Percentiles rank a stretch among this genome's conserved stretches.
These are phyloP conservation scores for Drosophila cardini DNA, from an alignment of 1,140 invertebrate genomes.

Conservation along the genomic window DNA sequence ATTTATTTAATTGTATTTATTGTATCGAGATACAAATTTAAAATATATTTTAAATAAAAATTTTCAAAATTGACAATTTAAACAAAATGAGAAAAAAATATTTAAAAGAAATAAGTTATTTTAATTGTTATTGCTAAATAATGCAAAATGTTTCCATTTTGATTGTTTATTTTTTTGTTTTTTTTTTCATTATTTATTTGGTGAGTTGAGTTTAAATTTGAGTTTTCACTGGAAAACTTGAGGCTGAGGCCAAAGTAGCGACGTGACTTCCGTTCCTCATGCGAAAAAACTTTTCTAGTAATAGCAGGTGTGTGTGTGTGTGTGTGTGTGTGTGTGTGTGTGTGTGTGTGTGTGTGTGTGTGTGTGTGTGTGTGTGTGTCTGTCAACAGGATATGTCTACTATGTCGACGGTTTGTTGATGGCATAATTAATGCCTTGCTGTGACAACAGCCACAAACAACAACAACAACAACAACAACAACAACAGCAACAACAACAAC, in stretches of 20 bases:
- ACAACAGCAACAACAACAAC: not conserved
- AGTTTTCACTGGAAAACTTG: conserved; percentile 68
- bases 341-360: not conserved
- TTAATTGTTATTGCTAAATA: not conserved
- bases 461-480: conserved; percentile 25
- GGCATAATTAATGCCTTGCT: conserved; percentile 79
- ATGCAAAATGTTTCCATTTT: conserved; percentile 24
- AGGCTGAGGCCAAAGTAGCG: conserved; percentile 38
- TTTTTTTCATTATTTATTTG: conserved; percentile 64
- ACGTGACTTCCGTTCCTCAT: conserved; percentile 75
- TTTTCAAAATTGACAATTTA: too few relatives aligned
- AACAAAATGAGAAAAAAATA: too few relatives aligned
- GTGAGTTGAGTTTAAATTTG: conserved; percentile 27
- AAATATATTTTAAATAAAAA: too few relatives aligned
- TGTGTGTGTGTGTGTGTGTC: conserved; percentile 4
- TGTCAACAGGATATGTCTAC: conserved; percentile 78
- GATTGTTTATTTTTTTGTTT: not conserved
- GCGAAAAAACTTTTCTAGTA: conserved; percentile 64
- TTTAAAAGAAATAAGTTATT: too few relatives aligned
- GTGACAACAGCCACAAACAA: conserved; percentile 66
- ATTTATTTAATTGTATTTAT: too few relatives aligned
- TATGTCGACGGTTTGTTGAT: conserved; percentile 69
- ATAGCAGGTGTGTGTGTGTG: not conserved
- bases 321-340: conserved; percentile 8
- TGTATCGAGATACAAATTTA: too few relatives aligned